phyloP scores from a whole-genome alignment of 2,888 invertebrate species.

The Pseudococcus jackbeardsleyi region DNA sequence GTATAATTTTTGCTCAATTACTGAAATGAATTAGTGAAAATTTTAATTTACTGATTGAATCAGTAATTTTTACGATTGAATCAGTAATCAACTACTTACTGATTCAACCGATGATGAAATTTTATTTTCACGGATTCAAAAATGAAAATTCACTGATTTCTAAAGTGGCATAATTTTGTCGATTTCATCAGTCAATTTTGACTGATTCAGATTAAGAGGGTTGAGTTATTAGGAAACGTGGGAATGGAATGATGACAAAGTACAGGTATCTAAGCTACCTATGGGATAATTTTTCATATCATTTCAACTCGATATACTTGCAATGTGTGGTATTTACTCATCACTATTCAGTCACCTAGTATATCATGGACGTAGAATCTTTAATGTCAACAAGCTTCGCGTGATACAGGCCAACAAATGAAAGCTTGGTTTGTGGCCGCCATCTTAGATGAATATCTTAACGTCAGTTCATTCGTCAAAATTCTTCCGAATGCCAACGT shows the following conservation, averaged over 20 bases:
- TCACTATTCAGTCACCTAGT: background rate
- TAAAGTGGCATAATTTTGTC: too few species aligned
- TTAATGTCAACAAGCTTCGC: slow-evolving; percentile 54
- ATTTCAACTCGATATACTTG: background rate
- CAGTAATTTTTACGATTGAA: too few species aligned
- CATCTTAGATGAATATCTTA: slow-evolving; percentile 49
- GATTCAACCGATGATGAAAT: too few species aligned
- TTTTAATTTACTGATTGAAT: too few species aligned
- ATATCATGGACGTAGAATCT: background rate
- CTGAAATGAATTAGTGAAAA: too few species aligned
- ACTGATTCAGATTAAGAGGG: too few species aligned
- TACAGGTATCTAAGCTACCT: background rate
- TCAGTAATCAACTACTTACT: too few species aligned
- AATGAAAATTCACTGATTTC: too few species aligned
- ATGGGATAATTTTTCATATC: slow-evolving; percentile 44
- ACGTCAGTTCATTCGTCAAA: slow-evolving; percentile 53
- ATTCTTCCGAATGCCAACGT: background rate
- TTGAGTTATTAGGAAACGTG: background rate
- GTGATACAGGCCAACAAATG: slow-evolving; percentile 5
- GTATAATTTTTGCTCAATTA: too few species aligned
- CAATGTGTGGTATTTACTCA: slow-evolving; percentile 29
- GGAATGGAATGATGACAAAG: background rate
- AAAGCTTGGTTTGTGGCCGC: background rate
- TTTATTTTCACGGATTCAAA: too few species aligned
- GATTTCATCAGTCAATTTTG: too few species aligned